These are phyloP conservation scores for Saxicola maurus DNA, from an alignment of 2,797 vertebrate species.

Conservation along the genomic window DNA sequence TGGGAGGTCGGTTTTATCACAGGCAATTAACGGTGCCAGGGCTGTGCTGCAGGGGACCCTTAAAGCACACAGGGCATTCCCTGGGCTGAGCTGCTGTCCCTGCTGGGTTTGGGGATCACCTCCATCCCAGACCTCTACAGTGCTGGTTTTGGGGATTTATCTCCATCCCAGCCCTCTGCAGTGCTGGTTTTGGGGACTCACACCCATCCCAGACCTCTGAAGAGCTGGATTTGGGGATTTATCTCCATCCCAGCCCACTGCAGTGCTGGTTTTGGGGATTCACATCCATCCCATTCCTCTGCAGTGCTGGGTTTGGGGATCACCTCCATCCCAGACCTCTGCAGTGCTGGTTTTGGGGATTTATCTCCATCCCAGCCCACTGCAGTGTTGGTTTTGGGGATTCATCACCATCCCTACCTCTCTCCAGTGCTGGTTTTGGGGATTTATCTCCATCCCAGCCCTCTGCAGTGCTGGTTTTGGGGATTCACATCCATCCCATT, in stretches of 20 bases:
- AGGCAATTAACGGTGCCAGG: conserved; percentile 54
- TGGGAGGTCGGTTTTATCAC: conserved; percentile 44
- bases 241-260: no score
- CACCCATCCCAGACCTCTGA: neutral
- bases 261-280: no score
- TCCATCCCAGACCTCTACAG: neutral
- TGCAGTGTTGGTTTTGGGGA: no score
- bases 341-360: neutral
- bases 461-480: neutral
- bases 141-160: neutral
- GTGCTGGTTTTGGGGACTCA: no score
- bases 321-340: no score
- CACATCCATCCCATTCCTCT: no score
- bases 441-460: neutral
- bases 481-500: no score
- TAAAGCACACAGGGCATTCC: neutral
- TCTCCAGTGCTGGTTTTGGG: neutral
- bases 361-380: neutral
- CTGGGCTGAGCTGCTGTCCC: neutral
- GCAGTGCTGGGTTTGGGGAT: no score
- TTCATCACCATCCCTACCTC: neutral
- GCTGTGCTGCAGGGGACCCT: conserved; percentile 48
- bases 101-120: neutral
- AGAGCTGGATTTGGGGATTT: neutral
- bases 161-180: neutral